Percentiles rank a stretch among this genome's conserved stretches.
These are phyloP conservation scores for Lampropteryx suffumata DNA, from an alignment of 2,888 invertebrate genomes.

Conservation along the genomic window DNA sequence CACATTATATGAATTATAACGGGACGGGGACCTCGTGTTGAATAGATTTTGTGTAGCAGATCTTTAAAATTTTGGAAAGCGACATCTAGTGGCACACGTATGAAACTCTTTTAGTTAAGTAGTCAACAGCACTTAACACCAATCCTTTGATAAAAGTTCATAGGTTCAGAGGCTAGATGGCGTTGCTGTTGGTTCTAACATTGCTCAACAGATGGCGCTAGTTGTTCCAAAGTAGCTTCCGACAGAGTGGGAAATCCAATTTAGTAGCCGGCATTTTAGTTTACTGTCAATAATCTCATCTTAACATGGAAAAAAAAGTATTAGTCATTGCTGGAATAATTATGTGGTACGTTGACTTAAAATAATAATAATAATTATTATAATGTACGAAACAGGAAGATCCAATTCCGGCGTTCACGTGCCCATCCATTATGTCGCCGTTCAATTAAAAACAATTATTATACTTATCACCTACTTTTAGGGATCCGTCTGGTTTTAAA, in stretches of 20 bases:
- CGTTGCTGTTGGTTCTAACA: not conserved
- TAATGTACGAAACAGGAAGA: not conserved
- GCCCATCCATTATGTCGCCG: not conserved
- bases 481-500: not conserved
- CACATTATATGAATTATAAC: no score
- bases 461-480: not conserved
- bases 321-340: no score
- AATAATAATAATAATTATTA: not conserved
- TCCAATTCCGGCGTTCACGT: not conserved
- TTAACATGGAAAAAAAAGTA: no score
- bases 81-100: conserved; percentile 5
- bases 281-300: no score
- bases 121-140: no score
- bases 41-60: no score
- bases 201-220: conserved; percentile 17
- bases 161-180: conserved; percentile 16
- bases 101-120: not conserved
- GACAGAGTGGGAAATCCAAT: no score
- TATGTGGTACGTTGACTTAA: no score
- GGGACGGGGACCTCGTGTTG: no score
- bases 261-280: no score
- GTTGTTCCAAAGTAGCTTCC: no score
- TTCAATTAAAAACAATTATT: not conserved
- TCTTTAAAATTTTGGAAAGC: not conserved
- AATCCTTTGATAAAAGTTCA: no score